Conservation (phyloP, 2,888 invertebrate genomes). For the Folsomia manolachei region DNA sequence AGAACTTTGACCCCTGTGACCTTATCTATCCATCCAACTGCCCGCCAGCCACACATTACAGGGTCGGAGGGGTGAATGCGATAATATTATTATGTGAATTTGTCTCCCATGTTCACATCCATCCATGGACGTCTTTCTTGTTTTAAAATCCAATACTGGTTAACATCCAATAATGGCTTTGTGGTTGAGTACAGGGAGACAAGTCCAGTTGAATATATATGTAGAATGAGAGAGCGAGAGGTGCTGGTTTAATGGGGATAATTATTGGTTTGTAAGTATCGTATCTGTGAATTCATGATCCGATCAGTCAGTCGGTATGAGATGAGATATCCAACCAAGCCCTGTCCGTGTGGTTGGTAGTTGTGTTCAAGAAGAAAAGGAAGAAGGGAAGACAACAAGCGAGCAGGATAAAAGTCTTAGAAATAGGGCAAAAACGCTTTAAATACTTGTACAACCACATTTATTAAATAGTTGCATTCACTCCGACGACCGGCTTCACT, state of each 20-base stretch:
- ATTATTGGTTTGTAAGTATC: slow-evolving; percentile 2
- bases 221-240: too few relatives aligned
- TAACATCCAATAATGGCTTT: too few relatives aligned
- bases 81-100: too few relatives aligned
- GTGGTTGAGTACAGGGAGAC: too few relatives aligned
- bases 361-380: neutral
- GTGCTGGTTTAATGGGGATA: neutral
- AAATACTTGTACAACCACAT: neutral
- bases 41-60: neutral
- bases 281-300: neutral
- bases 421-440: slow-evolving; percentile 8
- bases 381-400: too few relatives aligned
- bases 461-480: too few relatives aligned
- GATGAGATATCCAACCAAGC: too few relatives aligned
- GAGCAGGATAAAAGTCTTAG: too few relatives aligned
- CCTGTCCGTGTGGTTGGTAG: neutral
- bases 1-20: neutral
- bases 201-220: too few relatives aligned
- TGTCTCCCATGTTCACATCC: neutral
- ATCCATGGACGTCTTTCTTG: neutral
- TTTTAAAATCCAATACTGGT: too few relatives aligned
- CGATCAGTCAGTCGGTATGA: too few relatives aligned
- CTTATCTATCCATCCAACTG: neutral
- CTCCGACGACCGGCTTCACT: too few relatives aligned
- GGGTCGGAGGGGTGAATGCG: neutral